These are phyloP conservation scores for Plutella xylostella DNA, from an alignment of 2,888 invertebrate genomes.

Conservation along the genomic window DNA sequence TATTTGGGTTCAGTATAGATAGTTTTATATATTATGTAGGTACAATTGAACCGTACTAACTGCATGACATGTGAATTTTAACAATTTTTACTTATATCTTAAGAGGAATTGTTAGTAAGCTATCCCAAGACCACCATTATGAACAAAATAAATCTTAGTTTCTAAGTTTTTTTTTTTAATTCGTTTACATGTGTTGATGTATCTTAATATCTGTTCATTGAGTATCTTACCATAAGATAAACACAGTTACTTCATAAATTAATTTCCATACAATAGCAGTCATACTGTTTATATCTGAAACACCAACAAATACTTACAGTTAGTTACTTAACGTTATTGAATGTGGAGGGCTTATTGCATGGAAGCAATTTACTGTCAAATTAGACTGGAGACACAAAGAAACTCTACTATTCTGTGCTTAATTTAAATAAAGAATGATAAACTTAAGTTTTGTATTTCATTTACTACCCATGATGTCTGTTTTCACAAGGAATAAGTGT, in stretches of 20 bases:
- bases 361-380: constrained; percentile 37
- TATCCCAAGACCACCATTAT: constrained; percentile 27
- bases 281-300: no score
- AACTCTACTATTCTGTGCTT: constrained; percentile 69
- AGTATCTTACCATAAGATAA: constrained; percentile 14
- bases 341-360: constrained; percentile 41
- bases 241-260: no score
- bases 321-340: no score
- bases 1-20: background rate
- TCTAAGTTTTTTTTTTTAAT: constrained; percentile 23
- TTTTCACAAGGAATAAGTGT: background rate
- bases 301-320: no score
- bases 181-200: background rate
- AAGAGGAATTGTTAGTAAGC: constrained; percentile 35
- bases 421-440: constrained; percentile 66
- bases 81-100: constrained; percentile 30
- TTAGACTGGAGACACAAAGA: constrained; percentile 56
- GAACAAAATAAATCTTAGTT: constrained; percentile 47
- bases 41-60: constrained; percentile 42
- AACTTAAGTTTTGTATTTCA: constrained; percentile 24
- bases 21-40: constrained; percentile 12
- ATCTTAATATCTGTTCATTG: constrained; percentile 13
- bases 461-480: no score
- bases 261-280: no score
- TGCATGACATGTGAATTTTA: constrained; percentile 48